Percentiles rank a stretch among this genome's conserved stretches.
These are phyloP conservation scores for Pissodes strobi DNA, from an alignment of 1,140 invertebrate genomes.

Conservation along the genomic window DNA sequence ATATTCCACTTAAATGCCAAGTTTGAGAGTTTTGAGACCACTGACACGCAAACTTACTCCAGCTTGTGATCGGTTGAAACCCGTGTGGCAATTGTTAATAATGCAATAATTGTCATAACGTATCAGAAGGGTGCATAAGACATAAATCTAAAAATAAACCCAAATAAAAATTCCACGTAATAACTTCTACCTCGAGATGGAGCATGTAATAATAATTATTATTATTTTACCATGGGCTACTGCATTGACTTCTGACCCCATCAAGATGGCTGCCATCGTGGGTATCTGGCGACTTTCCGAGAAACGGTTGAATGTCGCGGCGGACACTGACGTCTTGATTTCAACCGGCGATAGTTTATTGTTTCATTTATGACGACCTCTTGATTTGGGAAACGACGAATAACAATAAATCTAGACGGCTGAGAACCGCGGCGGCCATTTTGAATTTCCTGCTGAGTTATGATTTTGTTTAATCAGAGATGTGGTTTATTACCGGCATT, in stretches of 20 bases:
- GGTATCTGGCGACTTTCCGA: slow-evolving; percentile 32
- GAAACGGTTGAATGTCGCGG: slow-evolving; percentile 17
- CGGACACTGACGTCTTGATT: slow-evolving; percentile 25
- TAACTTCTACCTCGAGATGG: no score
- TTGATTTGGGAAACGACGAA: slow-evolving; percentile 25
- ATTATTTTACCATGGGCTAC: slow-evolving; percentile 29
- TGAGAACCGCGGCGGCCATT: slow-evolving; percentile 17
- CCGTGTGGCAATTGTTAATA: no score
- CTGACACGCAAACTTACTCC: no score
- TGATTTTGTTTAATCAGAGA: slow-evolving; percentile 12
- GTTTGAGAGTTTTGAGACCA: no score
- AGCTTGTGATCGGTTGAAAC: no score
- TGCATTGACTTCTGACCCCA: slow-evolving; percentile 23
- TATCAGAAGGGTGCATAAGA: no score
- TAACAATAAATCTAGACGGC: slow-evolving; percentile 28
- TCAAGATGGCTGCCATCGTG: slow-evolving; percentile 25
- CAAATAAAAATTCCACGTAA: no score
- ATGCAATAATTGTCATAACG: no score
- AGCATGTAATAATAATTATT: no score
- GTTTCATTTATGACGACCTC: slow-evolving; percentile 23
- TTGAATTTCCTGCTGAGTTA: slow-evolving; percentile 19
- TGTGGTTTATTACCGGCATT: slow-evolving; percentile 12
- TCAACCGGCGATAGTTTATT: slow-evolving; percentile 32
- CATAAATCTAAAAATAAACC: no score
- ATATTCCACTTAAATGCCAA: no score